These are phyloP conservation scores for Thereva nobilitata DNA, from an alignment of 2,888 invertebrate genomes.

Conservation along the genomic window DNA sequence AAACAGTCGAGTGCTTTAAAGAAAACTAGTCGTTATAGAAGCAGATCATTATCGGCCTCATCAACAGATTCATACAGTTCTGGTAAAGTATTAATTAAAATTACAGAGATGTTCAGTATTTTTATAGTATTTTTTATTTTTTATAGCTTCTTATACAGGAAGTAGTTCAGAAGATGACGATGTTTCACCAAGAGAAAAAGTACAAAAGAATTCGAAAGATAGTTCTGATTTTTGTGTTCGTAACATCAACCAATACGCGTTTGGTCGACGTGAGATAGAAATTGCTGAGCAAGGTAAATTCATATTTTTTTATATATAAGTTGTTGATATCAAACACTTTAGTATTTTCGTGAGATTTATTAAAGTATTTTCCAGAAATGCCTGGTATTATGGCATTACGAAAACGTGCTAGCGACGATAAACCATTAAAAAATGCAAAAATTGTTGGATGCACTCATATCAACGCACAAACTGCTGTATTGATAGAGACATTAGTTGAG, in stretches of 20 bases:
- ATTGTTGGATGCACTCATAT: slow-evolving; percentile 98
- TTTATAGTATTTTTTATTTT: neutral
- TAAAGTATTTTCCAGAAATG: slow-evolving; percentile 72
- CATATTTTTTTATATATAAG: neutral
- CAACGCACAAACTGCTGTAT: slow-evolving; percentile 96
- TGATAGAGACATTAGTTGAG: slow-evolving; percentile 86
- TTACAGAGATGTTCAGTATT: neutral
- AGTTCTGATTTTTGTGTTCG: slow-evolving; percentile 92
- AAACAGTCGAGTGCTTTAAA: slow-evolving; percentile 75
- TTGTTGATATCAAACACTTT: too few species aligned
- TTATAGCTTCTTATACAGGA: slow-evolving; percentile 66
- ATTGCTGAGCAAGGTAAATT: slow-evolving; percentile 87
- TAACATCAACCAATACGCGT: slow-evolving; percentile 90
- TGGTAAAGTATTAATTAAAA: slow-evolving; percentile 59
- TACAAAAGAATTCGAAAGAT: slow-evolving; percentile 82
- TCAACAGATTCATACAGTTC: slow-evolving; percentile 96
- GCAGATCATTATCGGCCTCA: slow-evolving; percentile 89
- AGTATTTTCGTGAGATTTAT: neutral
- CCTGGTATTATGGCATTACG: slow-evolving; percentile 95
- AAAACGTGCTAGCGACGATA: slow-evolving; percentile 89
- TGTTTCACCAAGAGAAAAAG: slow-evolving; percentile 89
- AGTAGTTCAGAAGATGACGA: slow-evolving; percentile 94
- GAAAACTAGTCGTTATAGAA: slow-evolving; percentile 85
- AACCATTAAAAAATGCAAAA: slow-evolving; percentile 93
- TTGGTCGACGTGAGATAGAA: slow-evolving; percentile 94